These are phyloP conservation scores for Leuctra nigra DNA, from an alignment of 2,888 invertebrate species.

Conservation along the genomic window DNA sequence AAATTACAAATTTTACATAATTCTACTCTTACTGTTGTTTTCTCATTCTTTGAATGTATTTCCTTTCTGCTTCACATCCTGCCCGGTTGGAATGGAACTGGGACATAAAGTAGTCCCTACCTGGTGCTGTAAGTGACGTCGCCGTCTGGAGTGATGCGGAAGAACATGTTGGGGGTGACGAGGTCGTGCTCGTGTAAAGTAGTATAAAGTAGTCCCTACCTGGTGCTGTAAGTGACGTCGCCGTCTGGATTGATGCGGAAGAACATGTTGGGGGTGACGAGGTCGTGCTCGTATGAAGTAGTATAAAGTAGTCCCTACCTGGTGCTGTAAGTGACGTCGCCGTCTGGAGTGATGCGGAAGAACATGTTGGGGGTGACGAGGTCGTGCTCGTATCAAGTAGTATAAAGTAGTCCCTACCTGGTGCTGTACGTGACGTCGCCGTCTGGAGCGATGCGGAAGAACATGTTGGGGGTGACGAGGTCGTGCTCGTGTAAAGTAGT, in stretches of 20 bases:
- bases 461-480: constrained; percentile 15
- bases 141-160: constrained; percentile 3
- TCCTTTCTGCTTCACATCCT: no score
- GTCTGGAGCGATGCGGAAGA: constrained; percentile 5
- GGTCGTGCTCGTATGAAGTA: constrained; percentile 11
- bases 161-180: constrained; percentile 14
- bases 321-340: neutral
- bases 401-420: no score
- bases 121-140: neutral
- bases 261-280: constrained; percentile 16
- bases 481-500: no score
- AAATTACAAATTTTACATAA: no score
- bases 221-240: neutral
- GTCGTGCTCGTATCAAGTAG: constrained; percentile 13
- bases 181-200: constrained; percentile 14
- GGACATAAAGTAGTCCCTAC: no score
- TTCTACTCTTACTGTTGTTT: no score
- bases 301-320: no score
- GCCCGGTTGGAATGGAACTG: no score
- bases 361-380: constrained; percentile 15
- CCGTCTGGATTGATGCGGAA: constrained; percentile 3
- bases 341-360: constrained; percentile 4
- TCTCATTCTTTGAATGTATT: no score
- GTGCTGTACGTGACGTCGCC: neutral
- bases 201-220: no score